Base-by-base conservation (phyloP, 2,797 vertebrate genomes). In the Hoplostethus atlanticus region DNA sequence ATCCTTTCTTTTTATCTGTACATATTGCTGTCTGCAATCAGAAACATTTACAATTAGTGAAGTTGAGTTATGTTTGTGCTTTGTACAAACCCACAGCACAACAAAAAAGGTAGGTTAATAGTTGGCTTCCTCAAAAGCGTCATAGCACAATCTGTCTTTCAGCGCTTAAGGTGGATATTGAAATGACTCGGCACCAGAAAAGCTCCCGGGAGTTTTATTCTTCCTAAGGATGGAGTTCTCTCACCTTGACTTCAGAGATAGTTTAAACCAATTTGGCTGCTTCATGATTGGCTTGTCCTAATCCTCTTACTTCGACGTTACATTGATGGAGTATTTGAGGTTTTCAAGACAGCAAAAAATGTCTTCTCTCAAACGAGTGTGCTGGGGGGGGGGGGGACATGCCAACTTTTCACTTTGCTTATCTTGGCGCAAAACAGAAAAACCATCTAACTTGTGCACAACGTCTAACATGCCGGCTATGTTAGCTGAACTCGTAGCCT, bases 11-110 rank as follows among this genome's bases (percentile, higher is more conserved):
- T 78, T 73, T n/a, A 62, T 84, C 88, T 89, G 76, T 89, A 91
- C 77, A 91, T 92, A 91, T 92, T 93, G 88, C 90, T 90, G 88
- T 91, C 88, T 86, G 71, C 79, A 91, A 68, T 87, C 87, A 68
- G 40, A 82, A 83, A 71, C 21, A 36, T 83, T 87, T 91, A 87
- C 84, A 90, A 87, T 90, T 87, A 88, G 75, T 21, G 21, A 21
- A 21, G 21, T 21, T 21, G 21, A 87, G 71, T 82, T 77, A 76
- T 83, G 73, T 85, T 93, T 93, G 92, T 93, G 92, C 92, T 93
- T 93, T 93, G 84, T 90, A 86, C 84, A 87, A 89, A 87, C 89
- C 84, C 80, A 86, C 84, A 87, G 89, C 86, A 88, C 88, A 84
- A 83, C 59, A 60, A 73, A 78, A 88, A 21, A 21, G 71, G 73